Base-by-base conservation (phyloP, 1,140 invertebrate species). In the Wasmannia auropunctata region DNA sequence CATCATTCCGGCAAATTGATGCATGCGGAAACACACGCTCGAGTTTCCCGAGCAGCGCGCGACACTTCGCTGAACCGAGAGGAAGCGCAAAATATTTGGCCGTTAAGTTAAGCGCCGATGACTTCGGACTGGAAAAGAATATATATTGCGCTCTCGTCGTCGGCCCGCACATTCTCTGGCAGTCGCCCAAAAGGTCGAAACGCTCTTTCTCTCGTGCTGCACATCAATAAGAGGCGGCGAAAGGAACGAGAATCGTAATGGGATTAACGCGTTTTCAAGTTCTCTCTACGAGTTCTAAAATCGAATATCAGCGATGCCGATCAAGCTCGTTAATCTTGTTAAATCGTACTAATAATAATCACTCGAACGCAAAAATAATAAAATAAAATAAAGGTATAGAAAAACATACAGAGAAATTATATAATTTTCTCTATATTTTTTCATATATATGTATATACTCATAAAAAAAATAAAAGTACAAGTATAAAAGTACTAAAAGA, bases 121-220 rank as follows among this genome's bases (percentile, higher is more conserved):
- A 49, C 31, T 51, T 34, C 19, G 3, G 5, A 37, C 28, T 72
- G 22, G 25, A 51, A 46, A 81, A 49, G 28, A 67, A 65, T 75
- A 65, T 75, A 58, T 58, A 54, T 28, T n/a, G 31, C n/a, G 14
- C 31, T n/a, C 25, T 69, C 11, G 11, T 40, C 28, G 37, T 19
- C 14, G 54, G 49, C n/a, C 74, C 67, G 56, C 16, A n/a, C n/a
- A 43, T 88, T 60, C 65, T 46, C 16, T 89, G 87, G 74, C 81
- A 63, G 25, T 16, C 43, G 43, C 22, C 81, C 86, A 87, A 88
- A 86, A 88, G 87, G 80, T 80, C 80, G 87, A 31, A 62, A 65
- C 22, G 31, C 37, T 70, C 34, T 70, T 74, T 70, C 69, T 54
- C 43, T 7, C 25, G 34, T 79, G 86, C 31, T 28, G 54, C 40